Base-by-base conservation (phyloP, 2,888 invertebrate species). In the Drosophila niveifrons region DNA sequence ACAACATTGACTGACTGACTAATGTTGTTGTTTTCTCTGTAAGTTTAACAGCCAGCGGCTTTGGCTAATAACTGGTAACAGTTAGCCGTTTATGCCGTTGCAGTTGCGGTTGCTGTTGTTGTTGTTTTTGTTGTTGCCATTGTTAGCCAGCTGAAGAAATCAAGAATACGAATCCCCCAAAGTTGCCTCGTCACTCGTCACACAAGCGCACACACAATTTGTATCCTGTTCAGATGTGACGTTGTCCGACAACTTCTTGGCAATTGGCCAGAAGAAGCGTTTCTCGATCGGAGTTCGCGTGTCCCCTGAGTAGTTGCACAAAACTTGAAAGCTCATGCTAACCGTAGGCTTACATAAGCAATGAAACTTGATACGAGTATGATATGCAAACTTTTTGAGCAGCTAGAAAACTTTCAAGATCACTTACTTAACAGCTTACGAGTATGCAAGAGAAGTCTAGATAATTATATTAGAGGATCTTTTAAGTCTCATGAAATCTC, bases 61-160 rank as follows among this genome's bases (percentile, higher is more conserved):
- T 18, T 46, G 57, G 64, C 75, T 75, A 78, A 75, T 78, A 74
- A 50, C 75, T 78, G 78, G 68, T 11, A 78, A 75, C 75, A 78
- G 75, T 78, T 74, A 75, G 61, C 23, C 10, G 23, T 23, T 23
- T 52, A 53, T 64, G 73, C 75, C 78, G 78, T 73, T 75, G 57
- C 53, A 41, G 18, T 71, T 61, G 51, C 47, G 11, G 31, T 29
- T 57, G 47, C 2, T 36, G 18, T 29, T 18, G 23, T 58, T 41
- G 18, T 39, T 52, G 18, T 11, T 41, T 15, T 46, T 52, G 29
- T 34, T 53, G 69, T 47, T 55, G 44, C 15, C 43, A 53, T 36
- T n/a, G 36, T n/a, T 36, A 6, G 66, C 72, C 77, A 65, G 76
- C 29, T 17, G 8, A 50, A 57, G 57, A 73, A 64, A 48, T 73